phyloP scores from a whole-genome alignment of 2,113 vertebrate genomes.

The Odobenus rosmarus region DNA sequence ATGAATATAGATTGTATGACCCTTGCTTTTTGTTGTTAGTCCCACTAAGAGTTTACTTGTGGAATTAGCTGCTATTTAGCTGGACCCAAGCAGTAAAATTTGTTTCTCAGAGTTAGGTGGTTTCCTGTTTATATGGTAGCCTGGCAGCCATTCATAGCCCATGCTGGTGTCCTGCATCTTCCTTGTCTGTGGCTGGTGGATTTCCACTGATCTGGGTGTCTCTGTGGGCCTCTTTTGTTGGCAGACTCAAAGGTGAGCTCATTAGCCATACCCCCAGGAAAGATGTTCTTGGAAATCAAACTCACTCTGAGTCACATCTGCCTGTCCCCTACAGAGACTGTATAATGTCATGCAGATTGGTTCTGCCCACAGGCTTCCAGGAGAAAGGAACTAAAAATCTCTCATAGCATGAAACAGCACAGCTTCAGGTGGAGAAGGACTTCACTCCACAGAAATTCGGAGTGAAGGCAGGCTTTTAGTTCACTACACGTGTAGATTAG shows the following conservation, averaged over 20 bases:
- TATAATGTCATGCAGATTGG: background rate
- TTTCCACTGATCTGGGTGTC: background rate
- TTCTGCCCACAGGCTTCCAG: background rate
- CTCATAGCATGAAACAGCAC: background rate
- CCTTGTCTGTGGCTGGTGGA: background rate
- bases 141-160: background rate
- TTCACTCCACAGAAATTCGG: background rate
- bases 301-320: conserved; percentile 13
- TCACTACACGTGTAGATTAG: background rate
- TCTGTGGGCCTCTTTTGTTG: background rate
- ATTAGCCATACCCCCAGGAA: background rate
- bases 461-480: background rate
- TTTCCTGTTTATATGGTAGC: background rate
- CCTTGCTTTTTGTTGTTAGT: background rate
- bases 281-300: conserved; percentile 48
- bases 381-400: background rate
- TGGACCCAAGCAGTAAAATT: no score
- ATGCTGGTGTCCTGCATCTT: rapidly evolving
- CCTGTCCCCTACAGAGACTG: background rate
- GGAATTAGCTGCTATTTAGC: background rate
- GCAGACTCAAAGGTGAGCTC: conserved; percentile 30
- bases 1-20: background rate
- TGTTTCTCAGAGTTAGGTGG: background rate
- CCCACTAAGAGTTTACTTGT: background rate
- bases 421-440: background rate